A percentile compares a stretch with the other conserved stretches of the same genome.
These are phyloP conservation scores for Trimorus sp. DNA, from an alignment of 2,888 invertebrate genomes.

Conservation along the genomic window DNA sequence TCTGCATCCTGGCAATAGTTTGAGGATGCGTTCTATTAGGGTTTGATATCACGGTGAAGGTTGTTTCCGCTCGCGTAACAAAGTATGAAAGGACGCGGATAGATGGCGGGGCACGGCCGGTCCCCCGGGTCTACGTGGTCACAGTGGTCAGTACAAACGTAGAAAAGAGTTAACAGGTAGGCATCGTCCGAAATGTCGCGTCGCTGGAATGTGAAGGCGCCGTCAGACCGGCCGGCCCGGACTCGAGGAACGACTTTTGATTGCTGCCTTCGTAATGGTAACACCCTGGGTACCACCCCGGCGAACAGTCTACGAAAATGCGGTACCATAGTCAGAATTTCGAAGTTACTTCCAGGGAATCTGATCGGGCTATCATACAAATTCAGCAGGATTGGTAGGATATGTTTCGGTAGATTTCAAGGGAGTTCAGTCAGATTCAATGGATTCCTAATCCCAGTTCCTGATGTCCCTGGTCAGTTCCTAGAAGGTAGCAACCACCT, in stretches of 20 bases:
- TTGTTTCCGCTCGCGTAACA: conserved; percentile 11
- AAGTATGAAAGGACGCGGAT: conserved; percentile 8
- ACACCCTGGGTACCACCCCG: conserved; percentile 13
- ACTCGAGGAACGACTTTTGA: conserved; percentile 52
- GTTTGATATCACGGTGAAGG: conserved; percentile 21
- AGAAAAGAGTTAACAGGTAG: conserved; percentile 25
- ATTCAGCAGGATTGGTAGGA: too few species aligned
- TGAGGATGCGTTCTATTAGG: too few species aligned
- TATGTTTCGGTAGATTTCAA: too few species aligned
- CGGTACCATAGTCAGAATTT: conserved; percentile 1
- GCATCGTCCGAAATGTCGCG: neutral
- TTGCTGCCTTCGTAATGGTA: conserved; percentile 54
- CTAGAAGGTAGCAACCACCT: too few species aligned
- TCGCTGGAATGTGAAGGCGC: conserved; percentile 46
- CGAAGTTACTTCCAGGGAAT: too few species aligned
- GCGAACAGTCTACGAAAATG: conserved; percentile 45
- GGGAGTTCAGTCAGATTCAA: too few species aligned
- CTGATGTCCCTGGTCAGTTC: too few species aligned
- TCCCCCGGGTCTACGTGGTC: conserved; percentile 7
- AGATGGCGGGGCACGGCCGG: conserved; percentile 6
- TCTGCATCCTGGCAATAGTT: too few species aligned
- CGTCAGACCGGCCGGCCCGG: conserved; percentile 29
- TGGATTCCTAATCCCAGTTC: too few species aligned
- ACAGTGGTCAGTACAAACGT: conserved; percentile 37
- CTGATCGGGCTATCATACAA: too few species aligned